Evolutionary conservation across 2,888 invertebrate species (phyloP).

Genomic region (Thecophora atra): DNA sequence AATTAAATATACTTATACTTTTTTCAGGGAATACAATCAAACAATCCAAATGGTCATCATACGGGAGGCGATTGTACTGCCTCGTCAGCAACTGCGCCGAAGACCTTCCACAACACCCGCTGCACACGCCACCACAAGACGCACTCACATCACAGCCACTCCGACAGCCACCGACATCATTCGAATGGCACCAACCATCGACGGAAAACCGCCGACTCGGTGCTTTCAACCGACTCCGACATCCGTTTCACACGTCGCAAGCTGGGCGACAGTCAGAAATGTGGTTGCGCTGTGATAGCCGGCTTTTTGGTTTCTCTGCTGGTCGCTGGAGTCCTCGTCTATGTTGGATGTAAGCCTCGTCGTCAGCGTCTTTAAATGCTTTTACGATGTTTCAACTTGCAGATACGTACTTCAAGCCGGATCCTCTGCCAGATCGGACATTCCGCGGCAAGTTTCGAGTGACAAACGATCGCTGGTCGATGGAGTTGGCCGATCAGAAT

Average conservation of each 20-base stretch:
- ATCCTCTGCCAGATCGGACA: constrained; percentile 79
- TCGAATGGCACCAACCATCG: constrained; percentile 48
- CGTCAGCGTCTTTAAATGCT: background rate
- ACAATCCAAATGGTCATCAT: constrained; percentile 48
- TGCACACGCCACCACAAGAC: constrained; percentile 63
- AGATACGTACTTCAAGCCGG: constrained; percentile 67
- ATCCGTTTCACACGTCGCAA: constrained; percentile 88
- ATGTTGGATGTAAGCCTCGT: constrained; percentile 71
- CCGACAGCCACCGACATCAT: constrained; percentile 45
- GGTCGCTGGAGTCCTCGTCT: constrained; percentile 73
- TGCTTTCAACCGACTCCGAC: constrained; percentile 86
- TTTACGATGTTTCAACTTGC: constrained; percentile 23
- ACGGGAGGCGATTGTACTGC: constrained; percentile 39
- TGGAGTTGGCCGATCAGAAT: constrained; percentile 74
- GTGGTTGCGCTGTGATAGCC: constrained; percentile 87
- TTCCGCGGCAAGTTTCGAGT: constrained; percentile 85
- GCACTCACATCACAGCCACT: constrained; percentile 45
- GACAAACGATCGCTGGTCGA: constrained; percentile 74
- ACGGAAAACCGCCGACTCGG: constrained; percentile 74
- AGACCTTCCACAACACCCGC: constrained; percentile 63
- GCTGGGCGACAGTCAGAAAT: constrained; percentile 84
- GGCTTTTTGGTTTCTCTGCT: constrained; percentile 83
- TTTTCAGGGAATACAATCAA: constrained; percentile 49
- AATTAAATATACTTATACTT: background rate
- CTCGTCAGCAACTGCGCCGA: constrained; percentile 48